Base-by-base conservation (phyloP, 37 sponge, comb jelly and placozoan species). In the Cliona cf. orientalis region DNA sequence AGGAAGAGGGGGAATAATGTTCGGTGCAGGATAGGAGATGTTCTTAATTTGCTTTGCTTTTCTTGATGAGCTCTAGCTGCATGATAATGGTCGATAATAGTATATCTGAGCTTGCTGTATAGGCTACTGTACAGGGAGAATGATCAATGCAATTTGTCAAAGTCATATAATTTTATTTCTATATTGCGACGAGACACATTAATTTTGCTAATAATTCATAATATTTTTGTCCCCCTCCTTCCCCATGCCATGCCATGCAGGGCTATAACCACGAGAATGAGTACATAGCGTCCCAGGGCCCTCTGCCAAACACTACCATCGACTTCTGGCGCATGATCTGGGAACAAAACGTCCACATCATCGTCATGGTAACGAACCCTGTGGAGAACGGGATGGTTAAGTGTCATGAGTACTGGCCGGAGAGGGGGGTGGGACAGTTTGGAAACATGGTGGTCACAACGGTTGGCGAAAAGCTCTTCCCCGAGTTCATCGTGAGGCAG, bases 291-390 rank as follows among this genome's bases (percentile, higher is more conserved):
- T 84, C 90, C 1, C 96, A 95, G 44, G 96, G 80, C 32, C 96
- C 96, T 29, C 81, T 91, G 33, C 88, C 89, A 3, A 83, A 83
- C 71, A 91, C 96, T 2, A 36, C 60, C 32, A 86, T 40, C 0
- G 95, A 91, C 58, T 95, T 95, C 84, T 95, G 95, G 95, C 37
- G 79, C 6, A 95, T 95, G 95, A 80, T 95, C 17, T 95, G 95
- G 95, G 89, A 88, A 58, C 80, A 91, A 41, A 84, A 85, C 72
- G 28, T 9, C 38, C 29, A 25, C n/a, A 69, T 40, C 33, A 75
- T 90, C 43, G 82, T 91, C 69, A 81, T 91, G 81, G 60, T 91
- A 38, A 90, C 86, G 17, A 91, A 80, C 68, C 41, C 46, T 7
- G 79, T 84, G 42, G 90, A 90, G 69, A 74, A 84, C 25, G 79